A percentile compares a stretch with the other conserved stretches of the same genome.
Conservation (phyloP, 2,888 invertebrate genomes). For the Phaedon cochleariae region DNA sequence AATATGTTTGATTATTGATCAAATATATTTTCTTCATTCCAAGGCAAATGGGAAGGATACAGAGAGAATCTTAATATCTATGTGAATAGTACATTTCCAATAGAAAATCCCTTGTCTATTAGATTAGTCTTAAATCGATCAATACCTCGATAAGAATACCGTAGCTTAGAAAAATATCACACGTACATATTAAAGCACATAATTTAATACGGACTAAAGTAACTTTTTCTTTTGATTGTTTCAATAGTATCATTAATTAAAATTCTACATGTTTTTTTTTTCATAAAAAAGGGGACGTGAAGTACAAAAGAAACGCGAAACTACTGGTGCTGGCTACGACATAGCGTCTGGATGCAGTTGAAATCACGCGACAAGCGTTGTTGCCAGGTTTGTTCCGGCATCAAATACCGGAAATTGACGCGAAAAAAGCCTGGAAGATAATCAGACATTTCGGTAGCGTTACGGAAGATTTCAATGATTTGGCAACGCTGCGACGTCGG, state of each 20-base stretch:
- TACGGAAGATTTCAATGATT: not conserved
- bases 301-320: not conserved
- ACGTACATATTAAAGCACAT: not conserved
- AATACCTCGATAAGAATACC: not conserved
- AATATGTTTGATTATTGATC: too few relatives aligned
- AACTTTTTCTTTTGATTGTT: not conserved
- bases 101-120: not conserved
- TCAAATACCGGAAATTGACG: not conserved
- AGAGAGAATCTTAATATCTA: too few relatives aligned
- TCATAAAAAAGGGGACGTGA: not conserved
- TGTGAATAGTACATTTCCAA: not conserved
- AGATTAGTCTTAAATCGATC: not conserved
- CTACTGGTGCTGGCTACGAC: not conserved
- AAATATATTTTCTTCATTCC: too few relatives aligned
- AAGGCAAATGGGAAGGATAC: too few relatives aligned
- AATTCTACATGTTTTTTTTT: too few relatives aligned
- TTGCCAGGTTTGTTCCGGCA: not conserved
- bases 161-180: not conserved
- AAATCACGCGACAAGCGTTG: not conserved
- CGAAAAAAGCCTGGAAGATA: too few relatives aligned
- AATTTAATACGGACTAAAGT: not conserved
- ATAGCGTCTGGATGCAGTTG: not conserved
- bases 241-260: too few relatives aligned
- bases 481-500: slow-evolving; percentile 1
- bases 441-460: too few relatives aligned